Conservation (phyloP, 1,140 invertebrate genomes). For the Dicyema japonicum region DNA sequence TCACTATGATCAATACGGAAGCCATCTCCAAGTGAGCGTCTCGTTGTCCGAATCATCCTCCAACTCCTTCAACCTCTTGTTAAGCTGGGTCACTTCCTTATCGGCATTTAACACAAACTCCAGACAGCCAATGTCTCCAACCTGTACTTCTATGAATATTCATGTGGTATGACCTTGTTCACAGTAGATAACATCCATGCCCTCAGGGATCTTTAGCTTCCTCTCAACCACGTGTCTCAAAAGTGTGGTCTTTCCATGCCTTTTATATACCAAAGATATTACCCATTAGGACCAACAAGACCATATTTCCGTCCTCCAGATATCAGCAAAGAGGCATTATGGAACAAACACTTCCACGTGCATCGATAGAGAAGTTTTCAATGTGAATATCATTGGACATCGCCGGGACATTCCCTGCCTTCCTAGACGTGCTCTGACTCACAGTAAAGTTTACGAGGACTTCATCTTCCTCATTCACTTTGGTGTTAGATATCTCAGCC, state of each 20-base stretch:
- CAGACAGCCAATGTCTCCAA: constrained; percentile 57
- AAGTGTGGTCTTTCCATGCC: constrained; percentile 85
- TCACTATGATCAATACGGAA: constrained; percentile 2
- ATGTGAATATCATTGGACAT: constrained; percentile 14
- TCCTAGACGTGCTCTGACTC: no score
- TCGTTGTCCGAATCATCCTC: constrained; percentile 47
- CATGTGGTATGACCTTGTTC: constrained; percentile 36
- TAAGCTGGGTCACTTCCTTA: constrained; percentile 43
- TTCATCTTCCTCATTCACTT: no score
- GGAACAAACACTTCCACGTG: constrained; percentile 77
- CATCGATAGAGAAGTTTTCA: constrained; percentile 85
- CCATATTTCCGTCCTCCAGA: constrained; percentile 72
- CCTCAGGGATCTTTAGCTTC: constrained; percentile 59
- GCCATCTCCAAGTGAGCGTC: constrained; percentile 16
- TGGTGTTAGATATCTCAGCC: no score
- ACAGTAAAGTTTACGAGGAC: no score
- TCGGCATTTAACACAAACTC: constrained; percentile 66
- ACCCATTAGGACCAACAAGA: constrained; percentile 85
- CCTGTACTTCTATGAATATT: constrained; percentile 40
- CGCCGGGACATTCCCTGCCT: no score
- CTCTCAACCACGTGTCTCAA: constrained; percentile 56
- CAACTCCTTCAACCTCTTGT: constrained; percentile 29
- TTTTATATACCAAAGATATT: constrained; percentile 9
- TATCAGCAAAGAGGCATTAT: constrained; percentile 71
- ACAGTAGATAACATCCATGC: constrained; percentile 82